Conservation (phyloP, 2,888 invertebrate genomes). For the Xylota segnis region DNA sequence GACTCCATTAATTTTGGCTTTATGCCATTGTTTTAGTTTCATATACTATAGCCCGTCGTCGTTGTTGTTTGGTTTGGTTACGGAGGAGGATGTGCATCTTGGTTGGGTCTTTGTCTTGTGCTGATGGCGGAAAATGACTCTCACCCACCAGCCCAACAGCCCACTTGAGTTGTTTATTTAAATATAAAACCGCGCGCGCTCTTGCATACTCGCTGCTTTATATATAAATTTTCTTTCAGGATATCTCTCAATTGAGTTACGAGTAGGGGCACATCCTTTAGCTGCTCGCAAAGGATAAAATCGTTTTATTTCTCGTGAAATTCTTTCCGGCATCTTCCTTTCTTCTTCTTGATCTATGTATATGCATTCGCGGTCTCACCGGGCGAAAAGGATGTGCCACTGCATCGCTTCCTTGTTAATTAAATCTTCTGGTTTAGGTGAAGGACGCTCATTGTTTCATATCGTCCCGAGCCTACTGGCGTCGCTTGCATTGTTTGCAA, state of each 20-base stretch:
- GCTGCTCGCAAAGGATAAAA: constrained; percentile 39
- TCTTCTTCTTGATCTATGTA: constrained; percentile 23
- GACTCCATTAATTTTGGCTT: constrained; percentile 73
- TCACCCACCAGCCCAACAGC: neutral
- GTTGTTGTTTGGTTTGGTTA: constrained; percentile 7
- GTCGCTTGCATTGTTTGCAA: neutral
- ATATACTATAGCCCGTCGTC: constrained; percentile 18
- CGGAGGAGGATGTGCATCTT: constrained; percentile 51
- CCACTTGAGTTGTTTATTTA: constrained; percentile 55
- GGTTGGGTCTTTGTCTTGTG: constrained; percentile 7
- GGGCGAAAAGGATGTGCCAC: constrained; percentile 15
- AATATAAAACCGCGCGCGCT: constrained; percentile 49
- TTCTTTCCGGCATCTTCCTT: constrained; percentile 27
- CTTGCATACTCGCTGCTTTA: constrained; percentile 4
- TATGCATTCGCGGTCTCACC: neutral
- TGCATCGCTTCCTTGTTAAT: constrained; percentile 66
- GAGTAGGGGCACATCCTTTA: constrained; percentile 11
- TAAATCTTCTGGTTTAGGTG: constrained; percentile 49
- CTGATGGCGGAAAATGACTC: constrained; percentile 33
- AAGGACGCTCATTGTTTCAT: constrained; percentile 32
- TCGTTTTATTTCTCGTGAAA: constrained; percentile 41
- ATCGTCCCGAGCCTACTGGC: constrained; percentile 20
- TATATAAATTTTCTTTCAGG: constrained; percentile 20
- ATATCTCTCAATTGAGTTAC: constrained; percentile 37
- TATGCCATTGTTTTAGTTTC: constrained; percentile 67